These are phyloP conservation scores for Lasioglossum leucozonium DNA, from an alignment of 2,888 invertebrate genomes.

Conservation along the genomic window DNA sequence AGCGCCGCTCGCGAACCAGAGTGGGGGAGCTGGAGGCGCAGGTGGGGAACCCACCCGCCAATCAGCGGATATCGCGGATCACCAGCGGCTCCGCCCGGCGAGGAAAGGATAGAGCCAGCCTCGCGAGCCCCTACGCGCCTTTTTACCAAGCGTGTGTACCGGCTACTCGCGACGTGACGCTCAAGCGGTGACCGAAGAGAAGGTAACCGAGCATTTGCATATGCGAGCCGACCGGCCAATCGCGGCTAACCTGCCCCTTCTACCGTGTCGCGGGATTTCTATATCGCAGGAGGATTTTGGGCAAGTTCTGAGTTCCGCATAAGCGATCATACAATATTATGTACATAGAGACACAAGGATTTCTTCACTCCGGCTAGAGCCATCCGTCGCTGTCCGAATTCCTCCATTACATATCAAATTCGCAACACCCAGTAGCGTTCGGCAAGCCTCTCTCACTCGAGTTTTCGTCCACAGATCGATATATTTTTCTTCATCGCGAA, in stretches of 20 bases:
- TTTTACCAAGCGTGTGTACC: constrained; percentile 70
- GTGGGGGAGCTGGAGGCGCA: constrained; percentile 82
- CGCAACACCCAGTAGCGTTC: not conserved
- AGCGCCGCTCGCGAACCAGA: constrained; percentile 54
- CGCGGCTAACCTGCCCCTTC: constrained; percentile 41
- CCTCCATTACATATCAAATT: not conserved
- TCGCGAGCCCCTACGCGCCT: constrained; percentile 69
- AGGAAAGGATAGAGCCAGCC: constrained; percentile 59
- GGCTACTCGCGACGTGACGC: constrained; percentile 42
- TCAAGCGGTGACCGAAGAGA: constrained; percentile 2
- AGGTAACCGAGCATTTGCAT: constrained; percentile 65
- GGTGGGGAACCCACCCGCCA: constrained; percentile 83
- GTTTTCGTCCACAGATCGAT: not conserved
- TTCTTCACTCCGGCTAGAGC: too few relatives aligned
- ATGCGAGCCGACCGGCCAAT: constrained; percentile 61
- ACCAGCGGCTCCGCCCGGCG: constrained; percentile 74
- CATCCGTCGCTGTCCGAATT: not conserved
- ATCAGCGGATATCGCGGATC: constrained; percentile 81
- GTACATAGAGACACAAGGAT: too few relatives aligned
- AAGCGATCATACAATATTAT: too few relatives aligned
- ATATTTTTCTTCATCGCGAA: constrained; percentile 8
- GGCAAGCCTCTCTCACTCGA: not conserved
- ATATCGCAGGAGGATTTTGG: not conserved
- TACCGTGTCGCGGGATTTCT: not conserved
- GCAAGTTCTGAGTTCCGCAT: too few relatives aligned